Evolutionary conservation across 53 echinoderm and acorn worm genomes (phyloP).

Genomic region (Echinometra lucunter): DNA sequence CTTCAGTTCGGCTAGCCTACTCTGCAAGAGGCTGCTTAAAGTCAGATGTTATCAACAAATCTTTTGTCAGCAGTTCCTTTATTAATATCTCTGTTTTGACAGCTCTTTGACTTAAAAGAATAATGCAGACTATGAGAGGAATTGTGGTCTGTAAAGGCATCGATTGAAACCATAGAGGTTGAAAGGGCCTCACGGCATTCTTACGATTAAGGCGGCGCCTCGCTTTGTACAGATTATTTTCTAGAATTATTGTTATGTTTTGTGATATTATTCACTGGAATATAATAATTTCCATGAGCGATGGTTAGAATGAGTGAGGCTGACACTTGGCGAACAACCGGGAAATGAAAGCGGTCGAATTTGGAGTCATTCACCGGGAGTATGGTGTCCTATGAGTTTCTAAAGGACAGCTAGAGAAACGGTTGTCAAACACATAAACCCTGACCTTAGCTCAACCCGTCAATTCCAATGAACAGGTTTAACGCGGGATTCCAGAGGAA

Average conservation of each 20-base stretch:
- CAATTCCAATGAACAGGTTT: background rate
- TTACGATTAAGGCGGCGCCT: conserved; percentile 39
- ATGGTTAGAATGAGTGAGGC: conserved; percentile 12
- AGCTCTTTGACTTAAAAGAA: conserved; percentile 25
- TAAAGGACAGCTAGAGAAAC: background rate
- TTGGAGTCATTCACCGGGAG: conserved; percentile 43
- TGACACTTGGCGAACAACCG: conserved; percentile 37
- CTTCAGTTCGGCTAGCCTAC: background rate
- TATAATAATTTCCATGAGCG: conserved; percentile 21
- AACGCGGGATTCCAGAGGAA: background rate
- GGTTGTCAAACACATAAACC: conserved; percentile 7
- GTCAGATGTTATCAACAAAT: conserved; percentile 19
- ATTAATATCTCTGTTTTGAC: conserved; percentile 51
- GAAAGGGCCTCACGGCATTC: conserved; percentile 38
- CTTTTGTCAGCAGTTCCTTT: conserved; percentile 52
- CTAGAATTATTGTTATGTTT: conserved; percentile 42
- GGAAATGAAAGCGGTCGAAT: conserved; percentile 49
- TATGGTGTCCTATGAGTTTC: background rate
- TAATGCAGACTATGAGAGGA: conserved; percentile 2
- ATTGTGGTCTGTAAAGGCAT: background rate
- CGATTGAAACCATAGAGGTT: conserved; percentile 13
- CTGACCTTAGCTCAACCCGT: conserved; percentile 17
- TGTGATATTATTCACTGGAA: conserved; percentile 7
- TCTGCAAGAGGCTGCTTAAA: conserved; percentile 11
- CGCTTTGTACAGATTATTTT: conserved; percentile 24